phyloP scores from a whole-genome alignment of 37 sponge, comb jelly and placozoan genomes.

The Agelas oroides region DNA sequence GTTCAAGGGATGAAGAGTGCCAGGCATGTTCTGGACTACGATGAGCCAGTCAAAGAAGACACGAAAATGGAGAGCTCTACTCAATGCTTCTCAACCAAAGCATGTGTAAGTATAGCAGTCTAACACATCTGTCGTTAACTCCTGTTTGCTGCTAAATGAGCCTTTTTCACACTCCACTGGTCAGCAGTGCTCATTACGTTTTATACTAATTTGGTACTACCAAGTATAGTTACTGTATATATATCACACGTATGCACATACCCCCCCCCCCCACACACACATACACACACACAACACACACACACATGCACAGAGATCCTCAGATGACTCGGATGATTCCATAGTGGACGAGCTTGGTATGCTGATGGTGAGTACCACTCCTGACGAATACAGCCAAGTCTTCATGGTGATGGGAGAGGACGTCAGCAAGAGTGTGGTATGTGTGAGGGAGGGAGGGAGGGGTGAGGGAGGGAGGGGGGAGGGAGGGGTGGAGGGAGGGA shows the following conservation, averaged over 20 bases:
- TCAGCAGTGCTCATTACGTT: no score
- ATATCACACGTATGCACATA: no score
- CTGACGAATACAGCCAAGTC: slow-evolving; percentile 45
- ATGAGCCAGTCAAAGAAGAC: slow-evolving; percentile 19
- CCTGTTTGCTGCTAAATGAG: no score
- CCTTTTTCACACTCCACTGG: no score
- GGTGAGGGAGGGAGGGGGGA: neutral
- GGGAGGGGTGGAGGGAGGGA: neutral
- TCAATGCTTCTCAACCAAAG: slow-evolving; percentile 24
- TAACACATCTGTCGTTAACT: no score
- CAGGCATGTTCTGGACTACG: slow-evolving; percentile 25
- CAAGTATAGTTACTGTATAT: no score
- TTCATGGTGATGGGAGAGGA: slow-evolving; percentile 76
- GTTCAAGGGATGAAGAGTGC: slow-evolving; percentile 39
- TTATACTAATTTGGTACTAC: no score
- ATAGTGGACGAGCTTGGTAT: slow-evolving; percentile 11
- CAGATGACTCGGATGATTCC: slow-evolving; percentile 54
- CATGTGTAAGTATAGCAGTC: slow-evolving; percentile 67
- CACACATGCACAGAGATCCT: slow-evolving; percentile 68
- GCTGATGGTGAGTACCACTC: slow-evolving; percentile 23
- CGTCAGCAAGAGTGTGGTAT: slow-evolving; percentile 76
- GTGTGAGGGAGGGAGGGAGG: neutral
- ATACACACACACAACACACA: no score
- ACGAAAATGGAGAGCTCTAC: neutral
- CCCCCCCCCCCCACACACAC: no score